Conservation (phyloP, 2,797 vertebrate species). For the Lepidocolaptes lacrymiger region DNA sequence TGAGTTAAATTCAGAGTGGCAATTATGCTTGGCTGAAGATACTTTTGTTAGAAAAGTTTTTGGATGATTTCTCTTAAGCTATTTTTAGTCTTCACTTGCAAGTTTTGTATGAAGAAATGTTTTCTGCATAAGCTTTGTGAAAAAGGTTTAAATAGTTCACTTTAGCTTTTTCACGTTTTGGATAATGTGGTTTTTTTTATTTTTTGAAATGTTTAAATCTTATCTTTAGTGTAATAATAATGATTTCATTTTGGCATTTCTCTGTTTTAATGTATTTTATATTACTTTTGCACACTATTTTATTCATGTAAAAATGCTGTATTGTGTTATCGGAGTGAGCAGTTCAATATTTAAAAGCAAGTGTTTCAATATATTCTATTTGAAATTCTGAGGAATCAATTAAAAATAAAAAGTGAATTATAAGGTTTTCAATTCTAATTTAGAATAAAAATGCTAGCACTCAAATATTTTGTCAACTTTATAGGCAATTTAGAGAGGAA, state of each 20-base stretch:
- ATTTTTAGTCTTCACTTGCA: background rate
- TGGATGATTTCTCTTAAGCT: background rate
- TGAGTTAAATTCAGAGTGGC: background rate
- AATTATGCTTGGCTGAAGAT: background rate
- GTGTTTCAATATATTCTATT: background rate
- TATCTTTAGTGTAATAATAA: background rate
- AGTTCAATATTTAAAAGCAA: background rate
- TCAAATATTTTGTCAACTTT: background rate
- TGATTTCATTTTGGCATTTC: background rate
- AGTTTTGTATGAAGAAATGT: background rate
- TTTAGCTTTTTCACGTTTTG: background rate
- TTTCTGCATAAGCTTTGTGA: background rate
- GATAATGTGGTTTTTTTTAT: background rate
- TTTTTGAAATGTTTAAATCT: background rate
- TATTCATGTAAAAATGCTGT: background rate
- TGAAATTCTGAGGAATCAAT: background rate
- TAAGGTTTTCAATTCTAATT: background rate
- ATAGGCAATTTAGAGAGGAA: background rate
- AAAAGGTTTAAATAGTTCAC: background rate
- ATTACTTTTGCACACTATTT: background rate
- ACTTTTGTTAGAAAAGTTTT: background rate
- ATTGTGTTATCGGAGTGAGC: background rate
- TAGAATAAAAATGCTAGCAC: background rate
- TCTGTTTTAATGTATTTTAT: background rate
- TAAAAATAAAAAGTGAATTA: background rate